Evolutionary conservation across 1,140 invertebrate species (phyloP), one percentile per base, ranked within the genome.

Genomic region (Pissodes strobi): DNA sequence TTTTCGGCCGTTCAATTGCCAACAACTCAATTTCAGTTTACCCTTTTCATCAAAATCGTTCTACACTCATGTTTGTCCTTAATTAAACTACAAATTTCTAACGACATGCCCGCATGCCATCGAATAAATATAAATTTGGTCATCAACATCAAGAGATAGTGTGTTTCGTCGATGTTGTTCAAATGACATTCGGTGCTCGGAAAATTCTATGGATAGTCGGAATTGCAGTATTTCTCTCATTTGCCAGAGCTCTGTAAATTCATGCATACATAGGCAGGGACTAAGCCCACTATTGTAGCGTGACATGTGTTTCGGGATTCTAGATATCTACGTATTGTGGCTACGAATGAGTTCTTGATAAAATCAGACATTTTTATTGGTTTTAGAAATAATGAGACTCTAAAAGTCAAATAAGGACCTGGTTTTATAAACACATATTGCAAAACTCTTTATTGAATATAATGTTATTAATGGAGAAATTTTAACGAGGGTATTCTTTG

Each of bases 111-210:
- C n/a, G 17, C 49, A 52, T 52, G 27, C 49, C 13, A 27, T 10
- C 23, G 23, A 19, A 52, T 18, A 52, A 52, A 52, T 52, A 48
- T 41, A 52, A 30, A 30, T 52, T 52, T 17, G n/a, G 49, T 52
- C 49, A 12, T 37, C 45, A 22, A 10, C 8, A n/a, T 48, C 12
- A 22, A 25, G 18, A 23, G 45, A 41, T 41, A 41, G 13, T 41
- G 15, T 41, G 15, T 41, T 41, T 9, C 39, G 6, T 5, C 39
- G 4, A 41, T 34, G n/a, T 13, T 17, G 45, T 48, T 12, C 45
- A 48, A 48, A 48, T 23, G 17, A 48, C 17, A 22, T 48, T 48
- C 22, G 17, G 30, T n/a, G n/a, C n/a, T n/a, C 39, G 39, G 12
- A 17, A 43, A n/a, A 17, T 48, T 48, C 2, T 17, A 48, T 21